Conservation (phyloP, 2,113 vertebrate species). For the Garra rufa region DNA sequence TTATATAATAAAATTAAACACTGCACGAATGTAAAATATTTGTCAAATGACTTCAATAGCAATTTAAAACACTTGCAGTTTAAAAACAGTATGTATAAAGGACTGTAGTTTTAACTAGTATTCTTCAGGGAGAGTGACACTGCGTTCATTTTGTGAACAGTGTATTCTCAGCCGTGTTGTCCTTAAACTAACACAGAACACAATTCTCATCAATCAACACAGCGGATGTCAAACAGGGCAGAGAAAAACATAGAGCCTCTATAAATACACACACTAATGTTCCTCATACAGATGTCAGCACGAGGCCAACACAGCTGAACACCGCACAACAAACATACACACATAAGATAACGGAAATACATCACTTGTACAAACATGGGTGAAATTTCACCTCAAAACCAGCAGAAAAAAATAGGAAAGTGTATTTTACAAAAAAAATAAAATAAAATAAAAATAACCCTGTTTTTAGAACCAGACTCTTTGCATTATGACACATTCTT, state of each 20-base stretch:
- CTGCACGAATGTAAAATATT: slow-evolving; percentile 14
- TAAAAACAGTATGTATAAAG: not conserved
- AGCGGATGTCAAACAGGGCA: not conserved
- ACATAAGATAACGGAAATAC: not conserved
- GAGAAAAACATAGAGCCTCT: slow-evolving; percentile 11
- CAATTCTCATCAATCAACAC: not conserved
- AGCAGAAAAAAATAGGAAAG: not conserved
- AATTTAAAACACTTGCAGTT: slow-evolving; percentile 2
- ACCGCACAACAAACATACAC: not conserved
- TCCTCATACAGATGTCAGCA: slow-evolving; percentile 34
- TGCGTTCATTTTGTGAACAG: not conserved
- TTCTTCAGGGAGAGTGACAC: not conserved
- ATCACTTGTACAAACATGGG: not conserved
- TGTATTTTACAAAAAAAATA: not conserved
- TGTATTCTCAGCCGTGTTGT: not conserved
- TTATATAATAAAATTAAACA: not conserved
- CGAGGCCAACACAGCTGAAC: slow-evolving; percentile 36
- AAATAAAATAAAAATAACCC: not conserved
- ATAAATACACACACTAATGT: slow-evolving; percentile 41
- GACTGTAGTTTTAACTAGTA: not conserved
- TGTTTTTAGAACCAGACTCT: not conserved
- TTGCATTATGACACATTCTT: not conserved
- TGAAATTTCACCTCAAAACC: slow-evolving; percentile 7
- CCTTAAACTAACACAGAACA: slow-evolving; percentile 5
- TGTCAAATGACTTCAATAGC: not conserved